A percentile compares a stretch with the other conserved stretches of the same genome.
These are phyloP conservation scores for Dasyurus viverrinus DNA, from an alignment of 2,113 vertebrate genomes.

Conservation along the genomic window DNA sequence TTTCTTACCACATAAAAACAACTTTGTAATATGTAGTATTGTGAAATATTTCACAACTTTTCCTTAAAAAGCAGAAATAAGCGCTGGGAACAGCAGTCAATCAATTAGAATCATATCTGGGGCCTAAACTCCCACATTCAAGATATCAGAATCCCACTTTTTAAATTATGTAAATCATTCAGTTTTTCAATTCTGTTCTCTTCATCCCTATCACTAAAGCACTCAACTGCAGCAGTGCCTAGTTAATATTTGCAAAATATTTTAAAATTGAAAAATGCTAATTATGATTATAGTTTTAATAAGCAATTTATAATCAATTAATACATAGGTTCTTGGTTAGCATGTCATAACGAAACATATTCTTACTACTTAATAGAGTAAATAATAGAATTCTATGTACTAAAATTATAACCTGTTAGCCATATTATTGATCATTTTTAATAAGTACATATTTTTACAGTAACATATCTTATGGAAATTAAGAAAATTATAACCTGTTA, in stretches of 20 bases:
- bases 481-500: neutral
- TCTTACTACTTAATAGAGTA: neutral
- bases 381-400: neutral
- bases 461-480: neutral
- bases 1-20: neutral
- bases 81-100: neutral
- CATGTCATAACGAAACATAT: neutral
- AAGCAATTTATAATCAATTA: neutral
- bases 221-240: neutral
- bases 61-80: neutral
- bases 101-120: neutral
- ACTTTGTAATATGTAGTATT: neutral
- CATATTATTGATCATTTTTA: neutral
- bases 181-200: neutral
- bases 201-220: neutral
- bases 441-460: neutral
- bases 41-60: neutral
- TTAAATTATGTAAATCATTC: neutral
- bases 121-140: neutral
- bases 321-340: neutral
- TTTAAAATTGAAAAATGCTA: neutral
- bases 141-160: neutral
- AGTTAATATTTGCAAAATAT: neutral
- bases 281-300: neutral
- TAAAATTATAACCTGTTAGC: neutral